Base-by-base conservation (phyloP, 2,888 invertebrate species). In the Morpho helenor region DNA sequence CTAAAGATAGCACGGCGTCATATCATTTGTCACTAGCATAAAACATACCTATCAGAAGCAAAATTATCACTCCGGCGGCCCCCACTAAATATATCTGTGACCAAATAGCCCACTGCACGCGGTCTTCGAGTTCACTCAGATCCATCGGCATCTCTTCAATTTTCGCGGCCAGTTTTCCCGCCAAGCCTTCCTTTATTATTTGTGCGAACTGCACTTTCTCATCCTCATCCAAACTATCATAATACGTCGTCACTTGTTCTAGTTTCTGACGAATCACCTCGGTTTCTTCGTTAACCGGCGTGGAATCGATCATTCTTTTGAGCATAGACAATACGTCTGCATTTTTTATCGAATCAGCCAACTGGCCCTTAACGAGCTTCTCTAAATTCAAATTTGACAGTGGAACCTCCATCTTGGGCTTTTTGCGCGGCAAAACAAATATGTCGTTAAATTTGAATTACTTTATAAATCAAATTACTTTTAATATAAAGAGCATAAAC, bases 131-230 rank as follows among this genome's bases (percentile, higher is more conserved):
- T 0, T 78, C 79, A 5, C 74, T 74, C 40, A 87, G 54, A 51
- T 82, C 75, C 0, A 71, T 61, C 8, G 76, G 74, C 0, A 73
- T 66, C 4, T 86, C 82, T 2, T 80, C 65, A 0, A 87, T 40
- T 50, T 76, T 84, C 44, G 66, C 64, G 1, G 76, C 68, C 1
- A 91, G 58, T 56, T 80, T 86, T 8, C 68, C 73, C 0, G 77
- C 73, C 0, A 91, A 54, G 0, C 83, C 75, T 0, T 87, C 78
- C 46, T 81, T 85, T 8, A 92, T 74, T 51, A 87, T 77, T 0
- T 66, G 61, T 0, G 80, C 69, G 43, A 92, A 90, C 6, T 72
- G 56, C 0, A 68, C 70, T 47, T 81, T 86, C 1, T 90, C 88
- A 0, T 75, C 75, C 0, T 82, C 79, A 3, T 68, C 68, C 76